phyloP scores from a whole-genome alignment of 2,888 invertebrate species.

The Sisyra nigra region DNA sequence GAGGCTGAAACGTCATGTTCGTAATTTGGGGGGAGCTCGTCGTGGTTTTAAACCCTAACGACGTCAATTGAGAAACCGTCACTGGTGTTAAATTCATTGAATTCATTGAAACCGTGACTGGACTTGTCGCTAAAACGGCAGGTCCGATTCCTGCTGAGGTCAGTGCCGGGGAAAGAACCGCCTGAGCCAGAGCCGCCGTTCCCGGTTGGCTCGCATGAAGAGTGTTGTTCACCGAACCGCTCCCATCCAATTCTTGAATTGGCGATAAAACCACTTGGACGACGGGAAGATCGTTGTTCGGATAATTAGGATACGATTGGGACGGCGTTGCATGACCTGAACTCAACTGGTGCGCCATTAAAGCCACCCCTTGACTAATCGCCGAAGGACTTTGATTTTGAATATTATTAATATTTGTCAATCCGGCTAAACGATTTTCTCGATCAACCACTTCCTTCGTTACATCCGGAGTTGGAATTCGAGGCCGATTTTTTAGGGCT shows the following conservation, averaged over 20 bases:
- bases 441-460: conserved; percentile 63
- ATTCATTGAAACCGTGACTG: conserved; percentile 27
- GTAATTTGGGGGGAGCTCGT: conserved; percentile 19
- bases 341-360: conserved; percentile 47
- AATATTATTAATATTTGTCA: conserved; percentile 26
- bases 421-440: conserved; percentile 40
- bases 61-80: conserved; percentile 28
- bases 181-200: conserved; percentile 63
- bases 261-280: conserved; percentile 67
- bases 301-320: conserved; percentile 26
- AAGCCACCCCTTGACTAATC: conserved; percentile 39
- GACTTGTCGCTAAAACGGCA: conserved; percentile 22
- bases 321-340: conserved; percentile 24
- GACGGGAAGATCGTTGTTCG: conserved; percentile 47
- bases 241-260: conserved; percentile 69
- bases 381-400: conserved; percentile 18
- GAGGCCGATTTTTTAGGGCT: conserved; percentile 62
- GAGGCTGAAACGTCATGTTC: conserved; percentile 19
- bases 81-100: conserved; percentile 35
- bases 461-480: conserved; percentile 79
- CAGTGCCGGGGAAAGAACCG: conserved; percentile 49
- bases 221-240: conserved; percentile 45
- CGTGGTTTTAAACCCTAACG: conserved; percentile 12
- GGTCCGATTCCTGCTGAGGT: conserved; percentile 30
- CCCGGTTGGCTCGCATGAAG: conserved; percentile 55